phyloP scores from a whole-genome alignment of 2,113 vertebrate species.

The Pseudorasbora parva region DNA sequence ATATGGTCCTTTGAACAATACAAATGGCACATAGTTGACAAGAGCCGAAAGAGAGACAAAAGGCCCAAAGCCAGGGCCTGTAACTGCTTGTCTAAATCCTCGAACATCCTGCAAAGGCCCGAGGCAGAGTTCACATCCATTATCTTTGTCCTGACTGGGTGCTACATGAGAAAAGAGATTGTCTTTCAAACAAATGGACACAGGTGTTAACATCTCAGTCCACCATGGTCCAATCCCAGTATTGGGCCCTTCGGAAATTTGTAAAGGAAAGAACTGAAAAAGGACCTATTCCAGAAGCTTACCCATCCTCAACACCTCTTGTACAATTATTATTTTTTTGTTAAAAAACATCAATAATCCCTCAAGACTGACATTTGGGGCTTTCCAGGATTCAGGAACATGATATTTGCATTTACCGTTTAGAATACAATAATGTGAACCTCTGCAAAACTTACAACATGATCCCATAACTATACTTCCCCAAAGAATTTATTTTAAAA shows the following conservation, averaged over 20 bases:
- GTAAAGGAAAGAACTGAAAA: not conserved
- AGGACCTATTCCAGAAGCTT: not conserved
- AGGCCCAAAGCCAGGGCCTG: slow-evolving; percentile 34
- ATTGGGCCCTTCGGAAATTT: not conserved
- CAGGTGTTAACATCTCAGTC: slow-evolving; percentile 44
- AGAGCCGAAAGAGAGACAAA: slow-evolving; percentile 24
- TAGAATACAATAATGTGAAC: not conserved
- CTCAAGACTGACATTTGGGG: not conserved
- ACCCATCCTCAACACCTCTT: not conserved
- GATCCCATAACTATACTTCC: no score
- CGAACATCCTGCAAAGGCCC: slow-evolving; percentile 24
- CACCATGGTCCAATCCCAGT: not conserved
- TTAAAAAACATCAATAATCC: not conserved
- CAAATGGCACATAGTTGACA: slow-evolving; percentile 41
- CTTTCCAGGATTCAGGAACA: not conserved
- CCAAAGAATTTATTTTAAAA: not conserved
- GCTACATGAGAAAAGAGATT: slow-evolving; percentile 46
- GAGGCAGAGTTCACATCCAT: slow-evolving; percentile 44
- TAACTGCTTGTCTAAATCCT: slow-evolving; percentile 48
- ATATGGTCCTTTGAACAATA: slow-evolving; percentile 26
- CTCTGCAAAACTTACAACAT: not conserved
- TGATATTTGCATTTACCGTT: not conserved
- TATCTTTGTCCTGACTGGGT: slow-evolving; percentile 32
- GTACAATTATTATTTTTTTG: not conserved
- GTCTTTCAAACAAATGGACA: slow-evolving; percentile 47